Conservation (phyloP, 2,888 invertebrate species). For the Agriopis marginaria region DNA sequence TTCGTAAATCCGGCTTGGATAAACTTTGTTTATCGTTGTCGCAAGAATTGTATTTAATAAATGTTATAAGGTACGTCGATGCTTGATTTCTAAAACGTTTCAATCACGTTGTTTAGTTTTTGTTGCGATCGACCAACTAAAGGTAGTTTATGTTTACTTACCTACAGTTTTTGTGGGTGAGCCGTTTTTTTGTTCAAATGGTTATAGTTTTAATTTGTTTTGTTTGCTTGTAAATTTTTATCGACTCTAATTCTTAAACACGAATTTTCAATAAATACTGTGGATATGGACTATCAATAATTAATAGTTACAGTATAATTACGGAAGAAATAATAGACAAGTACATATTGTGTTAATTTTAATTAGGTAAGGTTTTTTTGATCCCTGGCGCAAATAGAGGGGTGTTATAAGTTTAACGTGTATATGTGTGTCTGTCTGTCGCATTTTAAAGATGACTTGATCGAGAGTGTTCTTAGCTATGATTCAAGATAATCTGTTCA, state of each 20-base stretch:
- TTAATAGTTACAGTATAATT: neutral
- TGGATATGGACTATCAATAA: neutral
- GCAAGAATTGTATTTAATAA: constrained; percentile 32
- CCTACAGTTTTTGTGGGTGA: constrained; percentile 15
- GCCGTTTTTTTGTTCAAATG: constrained; percentile 3
- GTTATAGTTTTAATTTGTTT: constrained; percentile 7
- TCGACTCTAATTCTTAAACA: constrained; percentile 14
- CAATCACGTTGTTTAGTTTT: constrained; percentile 32
- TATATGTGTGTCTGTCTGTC: too few species aligned
- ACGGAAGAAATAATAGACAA: constrained; percentile 18
- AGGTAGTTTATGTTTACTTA: neutral
- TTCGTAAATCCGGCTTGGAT: constrained; percentile 50
- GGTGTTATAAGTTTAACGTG: too few species aligned
- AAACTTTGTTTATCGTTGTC: constrained; percentile 50
- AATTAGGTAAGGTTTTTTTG: too few species aligned
- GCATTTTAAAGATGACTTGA: too few species aligned
- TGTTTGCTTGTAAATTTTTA: constrained; percentile 6
- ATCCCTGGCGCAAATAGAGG: too few species aligned
- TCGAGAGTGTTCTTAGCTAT: too few species aligned
- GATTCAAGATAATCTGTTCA: too few species aligned
- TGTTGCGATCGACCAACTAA: constrained; percentile 15
- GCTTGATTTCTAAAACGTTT: constrained; percentile 46
- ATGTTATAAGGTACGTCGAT: constrained; percentile 34
- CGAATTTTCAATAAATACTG: constrained; percentile 9
- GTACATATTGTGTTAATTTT: neutral